Evolutionary conservation across 1,140 invertebrate species (phyloP).

Genomic region (Pygmarrhopalites habei): DNA sequence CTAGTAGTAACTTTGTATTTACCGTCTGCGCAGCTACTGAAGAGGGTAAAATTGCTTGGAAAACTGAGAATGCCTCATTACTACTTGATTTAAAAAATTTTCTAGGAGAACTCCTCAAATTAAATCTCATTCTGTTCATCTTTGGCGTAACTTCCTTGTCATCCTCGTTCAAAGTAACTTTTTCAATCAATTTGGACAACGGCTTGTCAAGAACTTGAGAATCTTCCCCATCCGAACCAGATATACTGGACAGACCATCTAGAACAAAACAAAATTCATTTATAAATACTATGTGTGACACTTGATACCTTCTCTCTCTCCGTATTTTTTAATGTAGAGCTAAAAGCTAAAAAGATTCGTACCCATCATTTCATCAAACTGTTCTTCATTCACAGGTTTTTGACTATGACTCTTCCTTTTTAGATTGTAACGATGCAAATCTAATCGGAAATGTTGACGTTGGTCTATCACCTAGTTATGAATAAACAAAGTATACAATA

Average conservation of each 20-base stretch:
- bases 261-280: conserved; percentile 22
- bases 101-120: not conserved
- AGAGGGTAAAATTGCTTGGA: no score
- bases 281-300: no score
- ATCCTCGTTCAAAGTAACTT: conserved; percentile 3
- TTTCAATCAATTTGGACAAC: conserved; percentile 44
- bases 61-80: conserved; percentile 2
- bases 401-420: conserved; percentile 55
- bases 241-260: conserved; percentile 69
- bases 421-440: conserved; percentile 68
- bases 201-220: conserved; percentile 37
- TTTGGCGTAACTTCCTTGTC: not conserved
- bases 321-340: no score
- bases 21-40: no score
- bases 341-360: no score
- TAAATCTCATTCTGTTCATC: not conserved
- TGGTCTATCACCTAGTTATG: conserved; percentile 45
- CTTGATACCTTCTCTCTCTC: no score
- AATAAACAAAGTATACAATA: no score
- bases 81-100: not conserved
- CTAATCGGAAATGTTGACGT: conserved; percentile 57
- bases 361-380: conserved; percentile 46
- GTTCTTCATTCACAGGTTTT: conserved; percentile 52
- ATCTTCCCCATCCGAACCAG: conserved; percentile 50
- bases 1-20: no score